phyloP scores from a whole-genome alignment of 2,113 vertebrate species.

The Bubo blakistoni region DNA sequence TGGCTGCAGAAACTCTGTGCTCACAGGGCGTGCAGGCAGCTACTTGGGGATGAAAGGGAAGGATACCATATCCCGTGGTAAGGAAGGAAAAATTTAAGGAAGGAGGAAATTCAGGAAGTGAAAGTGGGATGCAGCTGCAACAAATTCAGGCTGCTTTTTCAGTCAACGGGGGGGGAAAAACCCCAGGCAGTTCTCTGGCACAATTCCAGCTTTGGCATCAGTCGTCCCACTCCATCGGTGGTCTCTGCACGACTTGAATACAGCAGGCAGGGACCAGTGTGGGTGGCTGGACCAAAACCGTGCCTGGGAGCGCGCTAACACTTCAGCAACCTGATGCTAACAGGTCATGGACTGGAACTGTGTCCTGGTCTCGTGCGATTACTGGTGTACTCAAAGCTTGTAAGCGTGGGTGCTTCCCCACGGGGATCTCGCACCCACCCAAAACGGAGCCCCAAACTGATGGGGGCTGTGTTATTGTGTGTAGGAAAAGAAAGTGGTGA shows the following conservation, averaged over 20 bases:
- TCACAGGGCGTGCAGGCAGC: accelerated
- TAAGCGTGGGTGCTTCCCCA: neutral
- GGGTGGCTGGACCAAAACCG: neutral
- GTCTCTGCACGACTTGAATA: neutral
- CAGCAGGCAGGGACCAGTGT: neutral
- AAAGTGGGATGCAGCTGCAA: neutral
- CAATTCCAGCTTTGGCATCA: neutral
- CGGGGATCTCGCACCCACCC: neutral
- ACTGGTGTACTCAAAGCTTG: neutral
- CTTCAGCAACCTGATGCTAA: neutral
- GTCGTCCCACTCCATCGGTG: neutral
- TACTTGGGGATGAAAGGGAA: neutral
- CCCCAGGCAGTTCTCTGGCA: neutral
- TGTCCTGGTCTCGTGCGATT: neutral
- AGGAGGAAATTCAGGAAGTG: neutral
- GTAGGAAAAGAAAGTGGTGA: neutral
- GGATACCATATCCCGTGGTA: accelerated
- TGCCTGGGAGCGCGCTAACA: neutral
- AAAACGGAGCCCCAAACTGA: neutral
- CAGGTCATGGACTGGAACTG: neutral
- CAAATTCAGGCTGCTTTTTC: neutral
- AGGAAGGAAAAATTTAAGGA: too few species aligned
- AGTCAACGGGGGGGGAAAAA: neutral
- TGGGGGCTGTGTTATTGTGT: neutral
- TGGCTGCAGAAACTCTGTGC: neutral